Percentiles rank a stretch among this genome's conserved stretches.
phyloP scores from a whole-genome alignment of 2,797 vertebrate species.

The Scyliorhinus canicula region DNA sequence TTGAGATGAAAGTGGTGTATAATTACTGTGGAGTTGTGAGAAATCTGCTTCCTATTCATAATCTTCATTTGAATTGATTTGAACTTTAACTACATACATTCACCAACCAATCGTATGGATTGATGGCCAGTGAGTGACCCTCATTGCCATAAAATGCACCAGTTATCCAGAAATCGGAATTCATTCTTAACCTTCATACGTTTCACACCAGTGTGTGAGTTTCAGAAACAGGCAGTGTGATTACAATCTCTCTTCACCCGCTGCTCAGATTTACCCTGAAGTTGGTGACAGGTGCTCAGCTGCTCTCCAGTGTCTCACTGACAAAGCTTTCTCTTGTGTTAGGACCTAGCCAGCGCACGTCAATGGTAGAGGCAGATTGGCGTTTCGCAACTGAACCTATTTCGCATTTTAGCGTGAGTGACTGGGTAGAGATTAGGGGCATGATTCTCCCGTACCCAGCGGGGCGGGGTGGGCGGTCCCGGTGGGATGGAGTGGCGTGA shows the following conservation, averaged over 20 bases:
- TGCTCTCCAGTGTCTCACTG: not conserved
- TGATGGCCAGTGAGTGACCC: not conserved
- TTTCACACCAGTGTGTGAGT: too few species aligned
- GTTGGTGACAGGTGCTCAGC: not conserved
- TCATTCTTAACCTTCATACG: not conserved
- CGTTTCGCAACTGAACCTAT: not conserved
- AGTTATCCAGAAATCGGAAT: not conserved
- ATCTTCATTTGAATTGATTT: too few species aligned
- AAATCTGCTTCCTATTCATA: too few species aligned
- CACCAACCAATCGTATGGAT: not conserved
- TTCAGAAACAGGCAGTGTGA: too few species aligned
- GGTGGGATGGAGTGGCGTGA: too few species aligned
- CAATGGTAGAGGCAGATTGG: not conserved
- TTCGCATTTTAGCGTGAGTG: not conserved
- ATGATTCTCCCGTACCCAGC: too few species aligned
- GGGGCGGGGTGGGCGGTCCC: too few species aligned
- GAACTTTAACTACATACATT: not conserved
- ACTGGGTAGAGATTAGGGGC: not conserved
- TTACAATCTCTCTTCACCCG: not conserved
- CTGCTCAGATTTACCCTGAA: not conserved
- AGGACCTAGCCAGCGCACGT: not conserved
- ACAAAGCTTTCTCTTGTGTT: not conserved
- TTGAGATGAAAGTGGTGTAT: too few species aligned
- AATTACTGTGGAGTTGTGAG: not conserved
- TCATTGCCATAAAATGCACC: too few species aligned